A percentile compares a stretch with the other conserved stretches of the same genome.
Evolutionary conservation across 2,113 vertebrate species (phyloP).

Genomic region (Oenanthe melanoleuca): DNA sequence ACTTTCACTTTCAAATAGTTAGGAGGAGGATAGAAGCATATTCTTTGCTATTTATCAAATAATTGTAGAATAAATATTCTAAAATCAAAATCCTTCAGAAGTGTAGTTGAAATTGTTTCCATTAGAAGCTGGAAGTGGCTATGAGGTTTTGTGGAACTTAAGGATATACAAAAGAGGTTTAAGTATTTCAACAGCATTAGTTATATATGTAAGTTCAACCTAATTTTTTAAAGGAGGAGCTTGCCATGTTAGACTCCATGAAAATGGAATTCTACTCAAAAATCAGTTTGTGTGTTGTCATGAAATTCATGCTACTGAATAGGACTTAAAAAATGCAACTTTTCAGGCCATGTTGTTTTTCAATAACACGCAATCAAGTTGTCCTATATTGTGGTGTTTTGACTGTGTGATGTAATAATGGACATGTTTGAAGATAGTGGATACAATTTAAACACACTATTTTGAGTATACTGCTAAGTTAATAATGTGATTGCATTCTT

Average conservation of each 20-base stretch:
- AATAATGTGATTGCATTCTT: neutral
- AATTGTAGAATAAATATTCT: neutral
- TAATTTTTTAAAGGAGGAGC: neutral
- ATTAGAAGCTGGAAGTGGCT: neutral
- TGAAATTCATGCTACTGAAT: neutral
- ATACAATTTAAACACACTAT: no score
- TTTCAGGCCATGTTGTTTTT: neutral
- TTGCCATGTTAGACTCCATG: neutral
- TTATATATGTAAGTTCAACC: neutral
- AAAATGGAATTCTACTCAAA: neutral
- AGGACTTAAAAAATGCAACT: neutral
- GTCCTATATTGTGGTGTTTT: neutral
- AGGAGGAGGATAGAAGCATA: neutral
- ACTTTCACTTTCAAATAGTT: neutral
- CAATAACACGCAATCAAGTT: neutral
- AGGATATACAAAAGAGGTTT: neutral
- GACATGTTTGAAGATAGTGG: neutral
- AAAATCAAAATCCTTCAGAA: neutral
- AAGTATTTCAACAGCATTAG: neutral
- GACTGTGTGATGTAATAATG: neutral
- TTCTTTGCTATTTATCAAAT: neutral
- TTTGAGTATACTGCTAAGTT: no score
- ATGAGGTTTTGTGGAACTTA: neutral
- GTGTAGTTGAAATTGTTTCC: neutral
- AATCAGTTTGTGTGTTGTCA: neutral